Evolutionary conservation across 1,140 invertebrate genomes (phyloP).

Genomic region (Heterodera schachtii): DNA sequence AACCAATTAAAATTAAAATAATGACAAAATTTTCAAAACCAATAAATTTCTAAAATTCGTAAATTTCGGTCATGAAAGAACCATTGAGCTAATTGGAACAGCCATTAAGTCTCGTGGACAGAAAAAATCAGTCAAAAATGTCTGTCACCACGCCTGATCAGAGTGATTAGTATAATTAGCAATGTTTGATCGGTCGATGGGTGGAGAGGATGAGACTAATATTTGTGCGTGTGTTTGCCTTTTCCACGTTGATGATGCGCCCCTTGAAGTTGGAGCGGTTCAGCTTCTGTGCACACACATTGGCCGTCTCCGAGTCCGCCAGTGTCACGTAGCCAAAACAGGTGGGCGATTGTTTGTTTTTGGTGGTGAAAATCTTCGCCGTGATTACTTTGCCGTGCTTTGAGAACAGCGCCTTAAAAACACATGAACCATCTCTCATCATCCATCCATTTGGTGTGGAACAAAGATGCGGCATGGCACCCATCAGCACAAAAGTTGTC

Average conservation of each 20-base stretch:
- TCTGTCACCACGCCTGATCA: no score
- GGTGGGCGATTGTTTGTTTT: conserved; percentile 40
- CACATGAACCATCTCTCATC: background rate
- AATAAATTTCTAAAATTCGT: no score
- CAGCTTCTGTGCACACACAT: conserved; percentile 45
- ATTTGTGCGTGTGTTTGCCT: conserved; percentile 20
- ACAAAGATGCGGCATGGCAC: no score
- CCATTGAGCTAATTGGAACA: background rate
- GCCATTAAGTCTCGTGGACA: background rate
- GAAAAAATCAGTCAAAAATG: no score
- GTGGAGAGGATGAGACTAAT: no score
- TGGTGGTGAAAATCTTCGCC: conserved; percentile 54
- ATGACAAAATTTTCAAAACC: no score
- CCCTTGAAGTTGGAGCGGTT: conserved; percentile 55
- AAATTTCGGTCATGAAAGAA: no score
- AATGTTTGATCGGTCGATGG: background rate
- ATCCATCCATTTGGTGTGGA: no score
- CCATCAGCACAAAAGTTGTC: no score
- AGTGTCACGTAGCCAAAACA: conserved; percentile 51
- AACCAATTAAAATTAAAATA: no score
- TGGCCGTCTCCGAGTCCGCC: conserved; percentile 34
- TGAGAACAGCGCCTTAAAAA: conserved; percentile 43
- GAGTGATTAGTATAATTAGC: no score
- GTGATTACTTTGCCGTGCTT: conserved; percentile 43
- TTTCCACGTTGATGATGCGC: conserved; percentile 47